Evolutionary conservation across 2,113 vertebrate species (phyloP), one percentile per base, ranked within the genome.

Genomic region (Megalops atlanticus): DNA sequence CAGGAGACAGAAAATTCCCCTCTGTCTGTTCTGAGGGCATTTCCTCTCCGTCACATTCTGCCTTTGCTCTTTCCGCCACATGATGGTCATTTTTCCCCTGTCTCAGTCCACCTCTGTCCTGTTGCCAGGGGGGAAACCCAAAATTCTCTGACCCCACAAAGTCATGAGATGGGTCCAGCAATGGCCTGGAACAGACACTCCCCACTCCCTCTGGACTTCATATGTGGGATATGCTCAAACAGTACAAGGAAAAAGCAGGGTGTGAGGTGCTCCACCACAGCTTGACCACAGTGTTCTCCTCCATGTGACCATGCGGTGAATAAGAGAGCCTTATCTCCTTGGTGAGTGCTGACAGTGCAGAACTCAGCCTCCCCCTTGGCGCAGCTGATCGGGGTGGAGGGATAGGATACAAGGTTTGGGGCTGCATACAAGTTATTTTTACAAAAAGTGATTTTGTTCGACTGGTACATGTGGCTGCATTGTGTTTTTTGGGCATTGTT

Each of bases 351-450:
- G 10, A 36, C 27, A 6, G 36, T 40, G 21, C 76, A 39, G 76
- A 45, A 14, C 27, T 47, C 18, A 80, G 69, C 81, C 73, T 5
- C 68, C 41, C 38, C 80, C 41, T 77, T 74, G 54, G 80, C 82
- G 85, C 80, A 84, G 76, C 80, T 74, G 80, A 43, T 58, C 21
- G 77, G 84, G 82, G 80, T 81, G 87, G 84, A 84, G 83, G 71
- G 71, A 14, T n/a, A n/a, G n/a, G n/a, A n/a, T n/a, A n/a, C n/a
- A n/a, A n/a, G n/a, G n/a, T n/a, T n/a, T n/a, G n/a, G n/a, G n/a
- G n/a, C n/a, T n/a, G n/a, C n/a, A n/a, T n/a, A n/a, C n/a, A n/a
- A n/a, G n/a, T n/a, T n/a, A n/a, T n/a, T n/a, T n/a, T n/a, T n/a
- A n/a, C n/a, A n/a, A n/a, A n/a, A n/a, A n/a, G n/a, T n/a, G n/a